These are phyloP conservation scores for Lerema accius DNA, from an alignment of 1,140 invertebrate genomes.

Conservation along the genomic window DNA sequence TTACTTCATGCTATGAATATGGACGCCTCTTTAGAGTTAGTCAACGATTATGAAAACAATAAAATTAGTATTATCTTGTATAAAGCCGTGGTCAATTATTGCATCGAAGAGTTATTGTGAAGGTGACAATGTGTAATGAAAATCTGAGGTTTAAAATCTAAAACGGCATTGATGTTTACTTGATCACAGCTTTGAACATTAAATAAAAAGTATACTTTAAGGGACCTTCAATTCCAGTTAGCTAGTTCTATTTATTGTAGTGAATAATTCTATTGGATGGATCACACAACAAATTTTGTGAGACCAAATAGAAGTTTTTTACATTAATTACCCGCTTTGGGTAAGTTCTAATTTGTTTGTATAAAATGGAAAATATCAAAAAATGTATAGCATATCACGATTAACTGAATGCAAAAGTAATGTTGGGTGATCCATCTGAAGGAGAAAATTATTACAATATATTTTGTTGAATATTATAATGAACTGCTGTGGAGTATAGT, in stretches of 20 bases:
- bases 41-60: slow-evolving; percentile 78
- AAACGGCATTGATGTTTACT: slow-evolving; percentile 48
- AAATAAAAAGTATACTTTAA: slow-evolving; percentile 74
- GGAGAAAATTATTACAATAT: slow-evolving; percentile 75
- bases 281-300: slow-evolving; percentile 70
- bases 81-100: slow-evolving; percentile 76
- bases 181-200: slow-evolving; percentile 75
- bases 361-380: slow-evolving; percentile 77
- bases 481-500: slow-evolving; percentile 71
- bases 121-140: slow-evolving; percentile 4
- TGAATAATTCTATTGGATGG: slow-evolving; percentile 73
- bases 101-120: slow-evolving; percentile 38
- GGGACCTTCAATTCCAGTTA: slow-evolving; percentile 83
- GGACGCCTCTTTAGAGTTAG: slow-evolving; percentile 81
- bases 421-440: slow-evolving; percentile 67
- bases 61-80: slow-evolving; percentile 74
- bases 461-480: slow-evolving; percentile 79
- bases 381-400: slow-evolving; percentile 79
- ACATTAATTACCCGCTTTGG: slow-evolving; percentile 69
- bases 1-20: slow-evolving; percentile 79
- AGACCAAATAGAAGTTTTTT: slow-evolving; percentile 80
- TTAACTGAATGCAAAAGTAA: slow-evolving; percentile 62
- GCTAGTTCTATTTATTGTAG: slow-evolving; percentile 82
- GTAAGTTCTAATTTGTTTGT: slow-evolving; percentile 72
- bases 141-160: slow-evolving; percentile 11